Base-by-base conservation (phyloP, 2,797 vertebrate genomes). In the Pantherophis vulpinus region DNA sequence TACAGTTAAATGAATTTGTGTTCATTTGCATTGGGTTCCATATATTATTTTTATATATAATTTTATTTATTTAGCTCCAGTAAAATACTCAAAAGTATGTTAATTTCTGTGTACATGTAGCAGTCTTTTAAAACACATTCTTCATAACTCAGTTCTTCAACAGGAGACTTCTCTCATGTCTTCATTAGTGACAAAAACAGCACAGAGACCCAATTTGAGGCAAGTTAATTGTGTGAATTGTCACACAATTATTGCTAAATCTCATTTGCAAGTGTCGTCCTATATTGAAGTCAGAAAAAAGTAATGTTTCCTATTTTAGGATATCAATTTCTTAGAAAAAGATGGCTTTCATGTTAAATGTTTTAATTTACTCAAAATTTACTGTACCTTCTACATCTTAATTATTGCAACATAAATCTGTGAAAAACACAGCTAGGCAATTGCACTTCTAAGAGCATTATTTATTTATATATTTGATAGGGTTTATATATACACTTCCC, bases 251-350 rank as follows among this genome's bases (percentile, higher is more conserved):
- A 93, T 56, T 93, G 59, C 42, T 93, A 61, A 47, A 93, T 23
- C 60, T 90, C 32, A 87, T 87, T 93, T 93, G 87, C 61, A 79
- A 89, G 37, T 13, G 70, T 92, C 32, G 23, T 92, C 0, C 0
- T 89, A 23, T 83, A 91, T 12, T 70, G 55, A 94, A 90, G 88
- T 88, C 4, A 0, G 74, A 42, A 87, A 92, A 55, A 93, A 94
- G 94, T 32, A 60, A 70, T 60, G 29, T 86, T 95, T 94, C 47
- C 42, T 54, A 86, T 32, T 93, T 92, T 91, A 91, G 70, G 90
- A 23, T 9, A n/a, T 12, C 0, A 0, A 29, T 79, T 58, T 18
- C 86, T 91, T 79, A 60, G 20, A 60, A 92, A 7, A 2, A 37
- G 51, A 58, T 47, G 59, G 63, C 54, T 25, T 88, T 94, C 0